These are phyloP conservation scores for Fundulus diaphanus DNA, from an alignment of 2,797 vertebrate species.

Conservation along the genomic window DNA sequence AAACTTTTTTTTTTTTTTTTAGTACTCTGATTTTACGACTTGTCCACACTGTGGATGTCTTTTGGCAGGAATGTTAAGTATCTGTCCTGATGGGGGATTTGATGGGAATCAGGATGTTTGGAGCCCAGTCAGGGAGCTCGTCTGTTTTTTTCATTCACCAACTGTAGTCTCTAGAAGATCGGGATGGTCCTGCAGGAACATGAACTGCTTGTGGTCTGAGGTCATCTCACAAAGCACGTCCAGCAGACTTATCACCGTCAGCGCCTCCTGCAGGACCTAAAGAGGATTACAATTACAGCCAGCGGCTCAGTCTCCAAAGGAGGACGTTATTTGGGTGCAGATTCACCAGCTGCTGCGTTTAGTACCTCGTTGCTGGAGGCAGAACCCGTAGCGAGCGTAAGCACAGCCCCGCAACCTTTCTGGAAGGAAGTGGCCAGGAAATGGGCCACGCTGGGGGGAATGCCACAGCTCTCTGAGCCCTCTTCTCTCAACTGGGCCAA, in stretches of 20 bases:
- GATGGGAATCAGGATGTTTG: background rate
- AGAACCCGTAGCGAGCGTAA: slow-evolving; percentile 80
- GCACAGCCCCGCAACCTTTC: slow-evolving; percentile 82
- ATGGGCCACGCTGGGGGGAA: slow-evolving; percentile 76
- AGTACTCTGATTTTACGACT: background rate
- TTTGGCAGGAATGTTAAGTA: background rate
- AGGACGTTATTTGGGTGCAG: too few species aligned
- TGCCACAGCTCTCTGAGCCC: slow-evolving; percentile 62
- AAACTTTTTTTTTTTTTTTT: background rate
- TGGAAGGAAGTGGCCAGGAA: slow-evolving; percentile 87
- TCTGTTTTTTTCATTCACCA: slow-evolving; percentile 79
- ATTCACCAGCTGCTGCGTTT: background rate
- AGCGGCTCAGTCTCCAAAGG: slow-evolving; percentile 5
- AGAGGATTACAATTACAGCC: slow-evolving; percentile 47
- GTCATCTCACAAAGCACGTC: slow-evolving; percentile 95
- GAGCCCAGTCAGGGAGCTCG: background rate
- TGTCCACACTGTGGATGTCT: background rate
- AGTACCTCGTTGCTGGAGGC: slow-evolving; percentile 83
- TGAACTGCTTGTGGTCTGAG: slow-evolving; percentile 81
- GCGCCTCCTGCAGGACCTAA: slow-evolving; percentile 83
- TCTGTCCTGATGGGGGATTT: slow-evolving; percentile 4
- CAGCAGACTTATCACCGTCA: slow-evolving; percentile 88
- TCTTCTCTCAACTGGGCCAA: slow-evolving; percentile 80
- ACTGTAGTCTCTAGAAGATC: slow-evolving; percentile 85
- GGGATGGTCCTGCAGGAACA: slow-evolving; percentile 86